Percentiles rank a stretch among this genome's conserved stretches.
These are phyloP conservation scores for Pan paniscus DNA, from an alignment of 2,113 vertebrate genomes.

Conservation along the genomic window DNA sequence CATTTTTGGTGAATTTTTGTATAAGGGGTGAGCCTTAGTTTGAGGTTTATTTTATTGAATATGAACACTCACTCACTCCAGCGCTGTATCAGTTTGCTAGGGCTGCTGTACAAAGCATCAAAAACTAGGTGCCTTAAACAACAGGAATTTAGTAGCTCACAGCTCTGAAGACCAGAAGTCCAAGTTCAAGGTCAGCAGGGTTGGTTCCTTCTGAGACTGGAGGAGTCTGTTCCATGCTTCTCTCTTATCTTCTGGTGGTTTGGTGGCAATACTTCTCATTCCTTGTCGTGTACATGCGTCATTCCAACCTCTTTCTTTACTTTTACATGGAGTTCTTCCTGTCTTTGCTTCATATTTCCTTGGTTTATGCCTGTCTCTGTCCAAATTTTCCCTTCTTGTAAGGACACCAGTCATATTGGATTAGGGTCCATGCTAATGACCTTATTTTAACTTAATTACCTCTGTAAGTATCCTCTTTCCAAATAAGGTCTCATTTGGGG, in stretches of 20 bases:
- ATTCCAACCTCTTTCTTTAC: neutral
- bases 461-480: neutral
- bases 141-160: too few species aligned
- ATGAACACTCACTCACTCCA: neutral
- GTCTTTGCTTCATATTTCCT: neutral
- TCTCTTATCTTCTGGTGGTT: neutral
- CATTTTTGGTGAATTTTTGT: neutral
- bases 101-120: neutral
- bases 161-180: neutral
- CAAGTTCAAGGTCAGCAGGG: neutral
- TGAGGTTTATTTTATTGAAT: neutral
- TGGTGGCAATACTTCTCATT: rapidly evolving
- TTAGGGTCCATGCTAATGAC: neutral
- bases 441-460: neutral
- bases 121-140: neutral
- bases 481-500: neutral
- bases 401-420: neutral
- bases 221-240: neutral
- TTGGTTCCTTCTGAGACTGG: neutral
- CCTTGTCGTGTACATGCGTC: neutral
- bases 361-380: neutral
- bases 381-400: neutral
- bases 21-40: neutral
- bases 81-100: rapidly evolving
- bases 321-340: rapidly evolving